Evolutionary conservation across 2,888 invertebrate genomes (phyloP), one percentile per base, ranked within the genome.

Genomic region (Trilocha varians): DNA sequence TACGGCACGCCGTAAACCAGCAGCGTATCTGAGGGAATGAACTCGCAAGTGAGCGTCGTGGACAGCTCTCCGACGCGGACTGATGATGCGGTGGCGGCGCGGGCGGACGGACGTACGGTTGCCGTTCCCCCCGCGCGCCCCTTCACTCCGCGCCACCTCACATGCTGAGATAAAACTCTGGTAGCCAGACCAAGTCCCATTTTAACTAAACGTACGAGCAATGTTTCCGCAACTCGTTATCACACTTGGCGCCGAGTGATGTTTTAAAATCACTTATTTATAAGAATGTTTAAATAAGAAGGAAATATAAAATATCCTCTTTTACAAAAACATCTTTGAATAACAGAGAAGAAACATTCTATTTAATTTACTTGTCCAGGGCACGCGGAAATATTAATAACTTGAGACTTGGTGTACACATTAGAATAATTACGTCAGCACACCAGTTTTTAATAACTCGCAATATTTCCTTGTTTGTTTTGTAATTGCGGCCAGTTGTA

Each of bases 1-100:
- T 84, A 84, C 84, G 84, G 84, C 74, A 69, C 78, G 73, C 84
- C 84, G 84, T 84, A 84, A 84, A 82, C 79, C 84, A 84, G 83
- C 84, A 84, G 78, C 82, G 84, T 83, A 84, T 85, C 84, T 86
- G 85, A 83, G 84, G 84, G 85, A 84, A 65, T 70, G 57, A 72
- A 69, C 70, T 78, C 76, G 71, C 75, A 79, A 65, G 76, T 83
- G 68, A 77, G 77, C 80, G 82, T 79, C 78, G 72, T 77, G 70
- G 66, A 70, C 75, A 71, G 72, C 84, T 84, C 75, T 82, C 71
- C 76, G 73, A 75, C 78, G 80, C 79, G 83, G 71, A 85, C 85
- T 85, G 84, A 75, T 70, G 74, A 75, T 75, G 78, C 77, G 76
- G 78, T 66, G 79, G 74, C 64, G 70, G 76, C 72, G 71, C 76